Conservation (phyloP, 2,888 invertebrate genomes). For the Limnephilus lunatus region DNA sequence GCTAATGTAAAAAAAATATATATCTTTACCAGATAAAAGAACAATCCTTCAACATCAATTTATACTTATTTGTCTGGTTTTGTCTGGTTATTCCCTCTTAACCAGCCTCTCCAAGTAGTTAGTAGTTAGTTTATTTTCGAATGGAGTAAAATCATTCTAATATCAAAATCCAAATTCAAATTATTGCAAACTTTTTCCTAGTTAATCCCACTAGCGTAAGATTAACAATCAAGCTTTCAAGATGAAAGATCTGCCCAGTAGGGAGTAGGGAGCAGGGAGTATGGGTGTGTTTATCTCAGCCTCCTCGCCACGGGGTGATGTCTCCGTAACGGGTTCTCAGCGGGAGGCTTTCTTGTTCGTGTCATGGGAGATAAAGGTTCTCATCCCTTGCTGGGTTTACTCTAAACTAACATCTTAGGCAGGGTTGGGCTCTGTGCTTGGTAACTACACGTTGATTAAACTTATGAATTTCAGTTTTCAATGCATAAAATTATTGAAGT, state of each 20-base stretch:
- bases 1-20: no score
- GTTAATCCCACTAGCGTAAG: background rate
- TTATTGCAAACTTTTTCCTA: background rate
- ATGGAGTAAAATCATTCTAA: background rate
- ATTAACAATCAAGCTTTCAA: background rate
- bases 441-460: background rate
- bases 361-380: constrained; percentile 18
- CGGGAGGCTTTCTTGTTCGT: background rate
- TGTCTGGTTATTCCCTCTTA: no score
- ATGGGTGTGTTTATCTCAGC: background rate
- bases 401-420: background rate
- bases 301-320: background rate
- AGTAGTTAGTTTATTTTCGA: background rate
- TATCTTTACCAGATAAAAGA: no score
- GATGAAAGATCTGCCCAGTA: background rate
- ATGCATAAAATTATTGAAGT: no score
- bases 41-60: no score
- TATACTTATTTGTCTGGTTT: no score
- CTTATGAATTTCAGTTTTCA: no score
- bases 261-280: background rate
- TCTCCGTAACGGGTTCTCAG: constrained; percentile 14
- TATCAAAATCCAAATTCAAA: background rate
- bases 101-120: background rate
- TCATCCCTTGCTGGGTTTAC: constrained; percentile 4
- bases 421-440: background rate